Base-by-base conservation (phyloP, 2,797 vertebrate species). In the Borostomias antarcticus region DNA sequence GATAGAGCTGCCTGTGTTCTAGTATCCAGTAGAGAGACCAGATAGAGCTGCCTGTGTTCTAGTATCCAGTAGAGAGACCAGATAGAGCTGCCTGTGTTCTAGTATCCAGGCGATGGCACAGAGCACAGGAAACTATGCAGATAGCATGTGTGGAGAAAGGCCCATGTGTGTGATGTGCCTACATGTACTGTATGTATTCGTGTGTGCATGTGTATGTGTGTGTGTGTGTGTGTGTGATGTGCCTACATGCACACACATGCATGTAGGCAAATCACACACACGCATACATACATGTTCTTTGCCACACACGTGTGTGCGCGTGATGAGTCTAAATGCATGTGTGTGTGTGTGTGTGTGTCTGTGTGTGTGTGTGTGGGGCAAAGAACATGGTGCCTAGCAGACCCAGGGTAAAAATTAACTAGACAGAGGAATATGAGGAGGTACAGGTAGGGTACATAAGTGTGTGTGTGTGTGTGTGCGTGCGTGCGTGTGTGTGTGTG, bases 91-190 rank as follows among this genome's bases (percentile, higher is more conserved):
- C 23, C 37, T 30, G 58, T 66, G 63, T 45, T 70, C n/a, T 54
- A 56, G 58, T 66, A 62, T 29, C 59, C 51, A 62, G 59, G 50
- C 51, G 35, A 48, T 61, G 50, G 28, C 28, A 30, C 35, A 48
- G 4, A 1, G 30, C 13, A 33, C 29, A 51, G 11, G 19, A 62
- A 35, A 23, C 48, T n/a, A 62, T 32, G n/a, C 9, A 8, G 17
- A 19, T 28, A 4, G 13, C 9, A 21, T 25, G 30, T 33, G 15
- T 58, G 28, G 19, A 15, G 33, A 6, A 17, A n/a, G 33, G 56
- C 35, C 17, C 35, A 30, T 58, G 15, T 58, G 54, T 32, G 54
- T 58, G 54, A n/a, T 58, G 58, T 59, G 57, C 40, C 32, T 40
- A n/a, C 40, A 7, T 47, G 43, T 47, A 17, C n/a, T 47, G 43